Evolutionary conservation across 2,888 invertebrate genomes (phyloP).

Genomic region (Marronus borbonicus): DNA sequence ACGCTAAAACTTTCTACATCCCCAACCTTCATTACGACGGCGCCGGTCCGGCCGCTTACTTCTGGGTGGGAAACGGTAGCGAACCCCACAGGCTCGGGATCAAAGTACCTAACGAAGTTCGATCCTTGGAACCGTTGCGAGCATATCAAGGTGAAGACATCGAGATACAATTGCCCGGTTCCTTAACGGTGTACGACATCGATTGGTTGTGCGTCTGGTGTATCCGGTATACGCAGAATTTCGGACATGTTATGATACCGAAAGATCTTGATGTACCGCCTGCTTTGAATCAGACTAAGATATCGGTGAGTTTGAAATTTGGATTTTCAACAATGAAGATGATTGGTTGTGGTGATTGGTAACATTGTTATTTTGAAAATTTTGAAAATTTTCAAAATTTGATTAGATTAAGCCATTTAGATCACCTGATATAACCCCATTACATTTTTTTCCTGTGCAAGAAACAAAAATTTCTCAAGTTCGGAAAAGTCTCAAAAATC

Average conservation of each 20-base stretch:
- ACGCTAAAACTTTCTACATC: conserved; percentile 93
- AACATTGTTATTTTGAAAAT: too few relatives aligned
- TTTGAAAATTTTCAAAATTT: too few relatives aligned
- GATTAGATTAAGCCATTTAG: too few relatives aligned
- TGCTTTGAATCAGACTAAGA: conserved; percentile 91
- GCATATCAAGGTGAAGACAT: conserved; percentile 94
- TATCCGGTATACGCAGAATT: conserved; percentile 90
- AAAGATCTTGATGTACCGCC: conserved; percentile 92
- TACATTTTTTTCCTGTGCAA: too few relatives aligned
- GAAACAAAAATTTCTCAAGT: too few relatives aligned
- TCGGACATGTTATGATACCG: conserved; percentile 91
- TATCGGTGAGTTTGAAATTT: conserved; percentile 80
- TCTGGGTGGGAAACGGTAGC: conserved; percentile 93
- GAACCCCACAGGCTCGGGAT: conserved; percentile 87
- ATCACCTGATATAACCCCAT: too few relatives aligned
- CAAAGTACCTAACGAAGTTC: conserved; percentile 92
- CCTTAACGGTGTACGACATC: conserved; percentile 90
- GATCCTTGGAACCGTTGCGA: conserved; percentile 84
- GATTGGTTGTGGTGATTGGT: too few relatives aligned
- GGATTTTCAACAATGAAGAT: not conserved
- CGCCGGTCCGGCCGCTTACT: conserved; percentile 92
- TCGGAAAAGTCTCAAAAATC: too few relatives aligned
- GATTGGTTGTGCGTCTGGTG: conserved; percentile 96
- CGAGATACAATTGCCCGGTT: conserved; percentile 89
- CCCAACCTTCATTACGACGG: conserved; percentile 95